Evolutionary conservation across 2,888 invertebrate species (phyloP), one percentile per base, ranked within the genome.

Genomic region (Apamea monoglypha): DNA sequence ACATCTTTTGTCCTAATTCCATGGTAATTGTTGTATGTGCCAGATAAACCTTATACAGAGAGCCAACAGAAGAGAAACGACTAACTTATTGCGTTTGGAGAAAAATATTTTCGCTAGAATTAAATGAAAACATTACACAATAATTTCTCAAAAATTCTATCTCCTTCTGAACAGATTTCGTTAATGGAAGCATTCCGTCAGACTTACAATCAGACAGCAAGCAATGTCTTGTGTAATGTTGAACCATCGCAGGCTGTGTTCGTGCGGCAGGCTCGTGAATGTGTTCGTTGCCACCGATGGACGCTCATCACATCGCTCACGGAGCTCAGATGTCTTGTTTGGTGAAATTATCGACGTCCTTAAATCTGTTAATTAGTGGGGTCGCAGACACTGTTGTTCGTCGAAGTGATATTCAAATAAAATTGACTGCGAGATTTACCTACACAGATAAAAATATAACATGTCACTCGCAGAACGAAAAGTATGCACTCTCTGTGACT

Each of bases 281-380:
- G 44, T 40, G 50, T 59, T 53, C 29, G 21, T 25, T 32, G 10
- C 1, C 25, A 40, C 25, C 50, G 63, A 70, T 36, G 70, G 78
- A 69, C 59, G 76, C 53, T 16, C 82, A 47, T 32, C 69, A 18
- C 80, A 56, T 44, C 59, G 8, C 29, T 25, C 68, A 56, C 29
- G 29, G 40, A 61, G 44, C 53, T 16, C 86, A 74, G 86, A 69
- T 76, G 86, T 21, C 53, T 64, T 32, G 44, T 68, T 75, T 18
- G n/a, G 2, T 7, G 10, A 12, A 36, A 67, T 53, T 61, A n/a
- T 29, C 40, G 50, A 50, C n/a, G 7, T 16, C 32, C 44, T 56
- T 14, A 44, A n/a, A 63, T 56, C 21, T 16, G 0, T 10, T 3
- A 61, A 69, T 16, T 44, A 10, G 64, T 47, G 64, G 29, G 68